phyloP scores from a whole-genome alignment of 2,797 vertebrate genomes.

The Neosilurus hyrtlii region DNA sequence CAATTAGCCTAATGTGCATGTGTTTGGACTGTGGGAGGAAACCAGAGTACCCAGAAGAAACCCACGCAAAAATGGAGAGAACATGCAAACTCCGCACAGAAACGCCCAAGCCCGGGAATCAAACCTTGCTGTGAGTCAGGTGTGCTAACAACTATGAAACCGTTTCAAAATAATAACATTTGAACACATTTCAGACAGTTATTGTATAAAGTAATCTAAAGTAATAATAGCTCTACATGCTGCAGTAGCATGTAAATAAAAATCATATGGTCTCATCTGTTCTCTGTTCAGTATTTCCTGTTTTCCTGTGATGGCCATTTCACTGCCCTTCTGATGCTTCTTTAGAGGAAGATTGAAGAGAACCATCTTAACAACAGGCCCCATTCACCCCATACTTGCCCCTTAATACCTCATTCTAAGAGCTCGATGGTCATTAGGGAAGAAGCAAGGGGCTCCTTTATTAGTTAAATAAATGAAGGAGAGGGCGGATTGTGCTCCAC shows the following conservation, averaged over 20 bases:
- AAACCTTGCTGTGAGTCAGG: too few relatives aligned
- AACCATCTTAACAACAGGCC: conserved; percentile 62
- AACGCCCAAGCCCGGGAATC: too few relatives aligned
- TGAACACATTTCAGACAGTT: background rate
- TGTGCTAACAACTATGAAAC: too few relatives aligned
- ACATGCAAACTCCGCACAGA: too few relatives aligned
- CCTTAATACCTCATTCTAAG: conserved; percentile 59
- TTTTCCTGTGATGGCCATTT: conserved; percentile 69
- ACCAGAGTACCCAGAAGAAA: too few relatives aligned
- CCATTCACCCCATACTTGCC: conserved; percentile 51
- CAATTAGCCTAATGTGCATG: too few relatives aligned
- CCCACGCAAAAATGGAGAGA: too few relatives aligned
- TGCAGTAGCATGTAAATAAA: background rate
- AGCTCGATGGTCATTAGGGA: conserved; percentile 70
- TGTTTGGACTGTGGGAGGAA: too few relatives aligned
- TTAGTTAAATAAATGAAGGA: conserved; percentile 59
- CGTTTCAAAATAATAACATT: background rate
- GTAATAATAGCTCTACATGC: background rate
- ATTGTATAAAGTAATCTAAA: background rate
- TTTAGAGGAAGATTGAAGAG: conserved; percentile 44
- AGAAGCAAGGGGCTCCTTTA: conserved; percentile 64
- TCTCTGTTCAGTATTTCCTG: conserved; percentile 52
- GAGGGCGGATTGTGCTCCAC: conserved; percentile 50
- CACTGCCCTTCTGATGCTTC: conserved; percentile 65
- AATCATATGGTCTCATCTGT: conserved; percentile 17